These are phyloP conservation scores for Leptinotarsa lineolata DNA, from an alignment of 1,140 invertebrate species.

Conservation along the genomic window DNA sequence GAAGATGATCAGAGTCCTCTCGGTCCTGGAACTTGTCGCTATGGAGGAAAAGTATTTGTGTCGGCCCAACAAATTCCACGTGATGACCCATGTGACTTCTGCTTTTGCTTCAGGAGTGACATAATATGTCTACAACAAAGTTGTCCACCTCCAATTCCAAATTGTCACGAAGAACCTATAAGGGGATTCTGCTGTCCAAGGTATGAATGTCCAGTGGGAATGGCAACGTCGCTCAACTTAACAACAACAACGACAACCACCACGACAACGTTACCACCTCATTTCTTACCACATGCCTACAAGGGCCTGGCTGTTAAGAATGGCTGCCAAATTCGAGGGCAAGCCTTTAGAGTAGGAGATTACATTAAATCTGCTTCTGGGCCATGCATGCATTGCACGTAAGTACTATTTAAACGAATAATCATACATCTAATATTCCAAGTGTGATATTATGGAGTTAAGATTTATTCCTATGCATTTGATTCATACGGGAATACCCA, in stretches of 20 bases:
- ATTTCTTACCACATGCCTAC: constrained; percentile 77
- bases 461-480: no score
- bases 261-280: constrained; percentile 81
- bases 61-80: constrained; percentile 93
- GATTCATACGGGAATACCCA: no score
- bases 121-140: constrained; percentile 94
- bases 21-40: constrained; percentile 86
- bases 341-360: constrained; percentile 82
- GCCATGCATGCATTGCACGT: constrained; percentile 91
- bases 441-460: no score
- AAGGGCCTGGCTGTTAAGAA: constrained; percentile 71
- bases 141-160: constrained; percentile 89
- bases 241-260: constrained; percentile 84
- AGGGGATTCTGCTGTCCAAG: constrained; percentile 92
- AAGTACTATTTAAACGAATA: constrained; percentile 59
- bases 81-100: constrained; percentile 93
- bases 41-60: constrained; percentile 88
- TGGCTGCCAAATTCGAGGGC: constrained; percentile 83
- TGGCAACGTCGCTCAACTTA: constrained; percentile 75
- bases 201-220: constrained; percentile 89
- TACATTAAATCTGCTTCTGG: constrained; percentile 81
- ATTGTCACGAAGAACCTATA: constrained; percentile 89
- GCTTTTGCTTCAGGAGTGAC: constrained; percentile 95
- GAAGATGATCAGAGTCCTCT: constrained; percentile 75
- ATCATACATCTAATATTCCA: no score